These are phyloP conservation scores for Macrostomum cliftonense DNA, from an alignment of 2,888 invertebrate species.

Conservation along the genomic window DNA sequence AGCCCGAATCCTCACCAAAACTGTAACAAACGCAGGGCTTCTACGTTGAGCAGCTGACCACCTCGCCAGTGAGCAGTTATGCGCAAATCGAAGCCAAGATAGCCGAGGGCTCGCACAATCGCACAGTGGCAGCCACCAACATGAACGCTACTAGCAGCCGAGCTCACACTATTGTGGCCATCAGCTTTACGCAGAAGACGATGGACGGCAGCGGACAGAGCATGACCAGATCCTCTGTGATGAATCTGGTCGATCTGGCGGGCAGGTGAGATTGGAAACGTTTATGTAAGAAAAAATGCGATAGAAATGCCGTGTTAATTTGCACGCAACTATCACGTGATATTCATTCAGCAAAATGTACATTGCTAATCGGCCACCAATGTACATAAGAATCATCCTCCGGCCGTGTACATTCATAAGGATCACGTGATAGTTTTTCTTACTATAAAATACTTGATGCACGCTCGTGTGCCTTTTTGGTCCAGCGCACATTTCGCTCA, in stretches of 20 bases:
- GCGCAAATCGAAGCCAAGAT: slow-evolving; percentile 35
- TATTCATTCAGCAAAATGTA: too few species aligned
- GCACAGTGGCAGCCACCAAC: slow-evolving; percentile 38
- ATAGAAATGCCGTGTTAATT: too few species aligned
- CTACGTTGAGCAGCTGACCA: slow-evolving; percentile 28
- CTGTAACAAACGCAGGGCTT: slow-evolving; percentile 20
- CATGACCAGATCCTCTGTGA: slow-evolving; percentile 23
- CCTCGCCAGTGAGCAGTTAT: slow-evolving; percentile 36
- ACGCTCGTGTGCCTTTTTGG: too few species aligned
- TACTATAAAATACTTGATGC: too few species aligned
- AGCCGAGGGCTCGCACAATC: slow-evolving; percentile 36
- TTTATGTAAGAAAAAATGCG: too few species aligned
- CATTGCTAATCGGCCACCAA: too few species aligned
- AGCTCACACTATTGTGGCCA: slow-evolving; percentile 26
- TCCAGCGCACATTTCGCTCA: too few species aligned
- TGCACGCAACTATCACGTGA: too few species aligned
- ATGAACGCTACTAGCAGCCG: slow-evolving; percentile 31
- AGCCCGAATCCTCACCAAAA: too few species aligned
- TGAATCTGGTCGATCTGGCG: slow-evolving; percentile 23
- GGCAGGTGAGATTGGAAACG: slow-evolving; percentile 25
- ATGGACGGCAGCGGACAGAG: slow-evolving; percentile 17
- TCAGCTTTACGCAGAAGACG: slow-evolving; percentile 20
- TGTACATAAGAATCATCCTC: too few species aligned
- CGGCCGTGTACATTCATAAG: too few species aligned
- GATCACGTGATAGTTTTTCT: too few species aligned